Evolutionary conservation across 1,140 invertebrate genomes (phyloP).

Genomic region (Pantala flavescens): DNA sequence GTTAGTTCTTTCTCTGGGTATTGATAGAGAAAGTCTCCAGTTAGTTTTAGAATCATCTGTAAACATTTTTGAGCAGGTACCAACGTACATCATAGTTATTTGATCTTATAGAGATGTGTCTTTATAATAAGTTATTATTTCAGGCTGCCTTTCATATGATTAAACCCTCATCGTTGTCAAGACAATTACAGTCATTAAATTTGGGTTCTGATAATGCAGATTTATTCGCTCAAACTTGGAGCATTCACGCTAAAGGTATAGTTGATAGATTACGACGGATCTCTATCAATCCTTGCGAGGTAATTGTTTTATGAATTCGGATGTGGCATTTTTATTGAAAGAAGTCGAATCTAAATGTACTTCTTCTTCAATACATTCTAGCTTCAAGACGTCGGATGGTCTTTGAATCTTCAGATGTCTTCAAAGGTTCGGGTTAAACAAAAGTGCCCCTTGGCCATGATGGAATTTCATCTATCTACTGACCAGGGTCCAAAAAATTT

Average conservation of each 20-base stretch:
- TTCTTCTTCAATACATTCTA: background rate
- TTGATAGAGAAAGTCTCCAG: constrained; percentile 29
- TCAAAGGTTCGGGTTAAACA: background rate
- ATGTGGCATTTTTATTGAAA: background rate
- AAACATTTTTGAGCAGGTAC: background rate
- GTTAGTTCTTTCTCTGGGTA: constrained; percentile 29
- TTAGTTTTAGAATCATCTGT: constrained; percentile 27
- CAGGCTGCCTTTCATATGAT: background rate
- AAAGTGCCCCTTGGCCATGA: background rate
- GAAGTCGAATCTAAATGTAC: background rate
- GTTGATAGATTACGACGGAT: background rate
- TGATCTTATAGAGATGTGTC: background rate
- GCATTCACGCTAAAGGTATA: background rate
- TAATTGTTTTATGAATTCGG: background rate
- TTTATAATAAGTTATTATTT: background rate
- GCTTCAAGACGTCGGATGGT: background rate
- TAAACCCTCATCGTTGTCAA: background rate
- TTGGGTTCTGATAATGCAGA: background rate
- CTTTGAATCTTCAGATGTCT: background rate
- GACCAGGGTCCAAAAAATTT: background rate
- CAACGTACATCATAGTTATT: background rate
- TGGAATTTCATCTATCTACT: background rate
- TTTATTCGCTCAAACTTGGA: background rate
- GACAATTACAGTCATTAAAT: background rate
- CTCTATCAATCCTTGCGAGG: background rate